These are phyloP conservation scores for Apamea sordens DNA, from an alignment of 2,888 invertebrate species.

Conservation along the genomic window DNA sequence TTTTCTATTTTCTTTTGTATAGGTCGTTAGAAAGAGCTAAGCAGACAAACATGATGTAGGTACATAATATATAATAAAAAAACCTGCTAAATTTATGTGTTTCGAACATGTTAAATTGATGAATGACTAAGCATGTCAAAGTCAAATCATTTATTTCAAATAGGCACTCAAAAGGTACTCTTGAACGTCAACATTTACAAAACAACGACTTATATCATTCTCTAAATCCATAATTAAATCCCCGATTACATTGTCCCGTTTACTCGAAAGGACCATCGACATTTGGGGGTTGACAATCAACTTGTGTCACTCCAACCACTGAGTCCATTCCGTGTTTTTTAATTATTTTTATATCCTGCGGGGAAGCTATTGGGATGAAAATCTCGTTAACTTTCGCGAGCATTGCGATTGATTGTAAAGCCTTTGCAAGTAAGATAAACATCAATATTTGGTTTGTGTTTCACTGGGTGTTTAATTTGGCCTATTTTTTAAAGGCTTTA, in stretches of 20 bases:
- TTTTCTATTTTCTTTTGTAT: too few relatives aligned
- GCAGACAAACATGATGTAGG: neutral
- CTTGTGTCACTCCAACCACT: constrained; percentile 50
- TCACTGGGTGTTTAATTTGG: neutral
- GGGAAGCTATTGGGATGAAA: constrained; percentile 47
- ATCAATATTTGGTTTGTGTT: constrained; percentile 31
- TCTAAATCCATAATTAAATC: constrained; percentile 52
- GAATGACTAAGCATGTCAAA: too few relatives aligned
- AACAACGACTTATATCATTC: neutral
- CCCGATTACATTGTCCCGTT: constrained; percentile 70
- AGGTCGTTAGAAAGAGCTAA: neutral
- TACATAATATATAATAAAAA: too few relatives aligned
- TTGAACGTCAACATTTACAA: too few relatives aligned
- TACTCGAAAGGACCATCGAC: constrained; percentile 60
- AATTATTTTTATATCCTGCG: constrained; percentile 64
- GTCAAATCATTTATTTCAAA: too few relatives aligned
- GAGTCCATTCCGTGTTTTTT: constrained; percentile 59
- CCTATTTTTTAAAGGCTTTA: neutral
- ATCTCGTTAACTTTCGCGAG: constrained; percentile 55
- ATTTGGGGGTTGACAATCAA: constrained; percentile 63
- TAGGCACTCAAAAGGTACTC: too few relatives aligned
- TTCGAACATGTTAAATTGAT: too few relatives aligned
- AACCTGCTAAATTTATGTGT: too few relatives aligned
- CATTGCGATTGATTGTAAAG: constrained; percentile 55
- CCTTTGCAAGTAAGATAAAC: constrained; percentile 41